Evolutionary conservation across 1,140 invertebrate genomes (phyloP).

Genomic region (Rhynchophorus ferrugineus): DNA sequence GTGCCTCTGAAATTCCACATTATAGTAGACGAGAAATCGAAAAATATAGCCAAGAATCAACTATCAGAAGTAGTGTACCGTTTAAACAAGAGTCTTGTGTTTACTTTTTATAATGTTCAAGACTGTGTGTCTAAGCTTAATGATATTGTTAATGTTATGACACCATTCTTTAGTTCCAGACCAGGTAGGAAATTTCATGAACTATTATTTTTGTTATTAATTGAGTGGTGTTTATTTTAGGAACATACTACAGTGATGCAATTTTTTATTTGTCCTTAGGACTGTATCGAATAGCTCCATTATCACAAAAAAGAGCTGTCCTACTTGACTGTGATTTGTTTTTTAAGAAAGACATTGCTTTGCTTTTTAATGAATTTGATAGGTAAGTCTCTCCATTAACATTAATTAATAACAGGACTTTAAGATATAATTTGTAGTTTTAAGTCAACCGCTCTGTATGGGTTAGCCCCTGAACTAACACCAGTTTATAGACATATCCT

Average conservation of each 20-base stretch:
- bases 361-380: conserved; percentile 62
- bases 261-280: conserved; percentile 76
- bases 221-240: conserved; percentile 36
- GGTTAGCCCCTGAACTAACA: conserved; percentile 67
- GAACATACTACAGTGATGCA: conserved; percentile 75
- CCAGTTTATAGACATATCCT: conserved; percentile 77
- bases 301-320: conserved; percentile 53
- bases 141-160: conserved; percentile 61
- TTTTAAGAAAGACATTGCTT: conserved; percentile 60
- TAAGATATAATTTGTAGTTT: conserved; percentile 35
- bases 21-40: conserved; percentile 59
- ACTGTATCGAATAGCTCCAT: conserved; percentile 61
- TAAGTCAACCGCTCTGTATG: conserved; percentile 55
- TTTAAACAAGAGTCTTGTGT: conserved; percentile 44
- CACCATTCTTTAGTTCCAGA: conserved; percentile 66
- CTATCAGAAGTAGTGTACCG: conserved; percentile 39
- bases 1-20: conserved; percentile 57
- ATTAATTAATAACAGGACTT: not conserved
- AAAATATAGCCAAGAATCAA: conserved; percentile 51
- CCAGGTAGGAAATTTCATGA: conserved; percentile 43
- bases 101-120: conserved; percentile 54
- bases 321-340: conserved; percentile 76
- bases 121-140: conserved; percentile 51
- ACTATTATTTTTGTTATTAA: conserved; percentile 3
- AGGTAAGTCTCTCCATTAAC: conserved; percentile 42